Conservation (phyloP, 2,888 invertebrate genomes). For the Calameuta filiformis region DNA sequence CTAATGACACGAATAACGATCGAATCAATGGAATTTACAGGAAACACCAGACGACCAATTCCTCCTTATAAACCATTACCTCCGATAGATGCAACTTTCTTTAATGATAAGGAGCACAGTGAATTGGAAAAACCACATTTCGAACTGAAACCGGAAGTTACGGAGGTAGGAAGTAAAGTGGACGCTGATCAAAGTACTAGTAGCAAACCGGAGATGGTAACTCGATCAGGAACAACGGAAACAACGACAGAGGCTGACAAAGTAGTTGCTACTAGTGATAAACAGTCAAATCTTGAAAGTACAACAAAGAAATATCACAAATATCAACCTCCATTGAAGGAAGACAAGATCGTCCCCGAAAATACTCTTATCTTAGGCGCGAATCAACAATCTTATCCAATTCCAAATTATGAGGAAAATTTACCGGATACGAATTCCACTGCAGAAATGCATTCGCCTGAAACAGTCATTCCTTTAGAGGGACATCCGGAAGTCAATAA, state of each 20-base stretch:
- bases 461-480: constrained; percentile 34
- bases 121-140: constrained; percentile 26
- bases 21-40: constrained; percentile 26
- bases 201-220: background rate
- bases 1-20: constrained; percentile 16
- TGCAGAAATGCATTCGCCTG: constrained; percentile 24
- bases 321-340: constrained; percentile 49
- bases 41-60: constrained; percentile 49
- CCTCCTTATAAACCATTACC: constrained; percentile 56
- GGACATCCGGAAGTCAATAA: constrained; percentile 36
- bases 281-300: constrained; percentile 22
- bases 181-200: background rate
- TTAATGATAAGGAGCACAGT: constrained; percentile 19
- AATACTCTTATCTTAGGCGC: constrained; percentile 52
- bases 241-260: constrained; percentile 17
- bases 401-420: constrained; percentile 39
- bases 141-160: constrained; percentile 23
- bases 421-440: constrained; percentile 26
- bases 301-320: constrained; percentile 41
- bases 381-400: constrained; percentile 44
- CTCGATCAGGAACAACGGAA: constrained; percentile 11
- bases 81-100: constrained; percentile 15
- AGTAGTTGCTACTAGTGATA: constrained; percentile 12
- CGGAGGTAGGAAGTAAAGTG: constrained; percentile 1
- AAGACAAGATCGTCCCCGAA: constrained; percentile 45